A percentile compares a stretch with the other conserved stretches of the same genome.
Evolutionary conservation across 2,113 vertebrate genomes (phyloP).

Genomic region (Tauraco erythrolophus): DNA sequence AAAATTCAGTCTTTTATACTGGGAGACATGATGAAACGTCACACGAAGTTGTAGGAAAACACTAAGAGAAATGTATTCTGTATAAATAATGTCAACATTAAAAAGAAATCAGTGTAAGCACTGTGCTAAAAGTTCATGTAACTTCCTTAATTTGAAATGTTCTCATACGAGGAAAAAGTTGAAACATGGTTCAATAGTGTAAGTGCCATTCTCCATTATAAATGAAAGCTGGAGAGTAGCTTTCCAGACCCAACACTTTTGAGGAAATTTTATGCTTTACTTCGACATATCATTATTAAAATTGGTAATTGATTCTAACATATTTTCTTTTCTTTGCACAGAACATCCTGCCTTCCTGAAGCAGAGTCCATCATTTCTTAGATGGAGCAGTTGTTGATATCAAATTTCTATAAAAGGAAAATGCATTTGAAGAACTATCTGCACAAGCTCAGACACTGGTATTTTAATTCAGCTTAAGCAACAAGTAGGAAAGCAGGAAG

Average conservation of each 20-base stretch:
- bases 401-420: neutral
- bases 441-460: neutral
- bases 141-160: neutral
- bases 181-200: neutral
- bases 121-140: neutral
- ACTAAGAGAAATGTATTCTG: neutral
- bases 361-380: neutral
- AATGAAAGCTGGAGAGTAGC: neutral
- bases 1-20: neutral
- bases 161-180: neutral
- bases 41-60: neutral
- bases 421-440: neutral
- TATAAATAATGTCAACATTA: neutral
- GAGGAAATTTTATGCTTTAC: neutral
- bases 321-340: neutral
- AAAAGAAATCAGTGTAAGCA: neutral
- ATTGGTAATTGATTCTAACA: neutral
- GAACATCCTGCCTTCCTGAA: neutral
- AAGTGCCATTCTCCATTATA: neutral
- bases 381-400: neutral
- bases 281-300: neutral
- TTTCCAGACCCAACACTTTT: neutral
- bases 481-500: neutral
- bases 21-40: neutral
- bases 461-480: neutral